Evolutionary conservation across 2,113 vertebrate species (phyloP).

Genomic region (Nanorana parkeri): DNA sequence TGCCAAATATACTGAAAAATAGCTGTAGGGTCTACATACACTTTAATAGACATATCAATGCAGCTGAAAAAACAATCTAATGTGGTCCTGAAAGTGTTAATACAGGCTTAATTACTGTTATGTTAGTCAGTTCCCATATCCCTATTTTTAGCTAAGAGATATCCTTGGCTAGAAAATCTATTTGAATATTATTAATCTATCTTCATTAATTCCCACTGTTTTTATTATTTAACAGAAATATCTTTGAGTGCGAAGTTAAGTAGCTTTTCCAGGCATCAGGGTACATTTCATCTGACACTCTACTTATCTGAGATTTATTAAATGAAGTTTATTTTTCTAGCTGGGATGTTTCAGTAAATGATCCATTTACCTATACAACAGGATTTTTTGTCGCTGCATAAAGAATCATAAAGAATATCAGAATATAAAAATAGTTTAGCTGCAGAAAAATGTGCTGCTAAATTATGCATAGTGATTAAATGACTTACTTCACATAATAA

Average conservation of each 20-base stretch:
- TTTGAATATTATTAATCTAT: neutral
- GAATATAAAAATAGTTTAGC: neutral
- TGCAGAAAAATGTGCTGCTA: neutral
- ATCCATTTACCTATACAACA: neutral
- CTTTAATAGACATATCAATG: too few relatives aligned
- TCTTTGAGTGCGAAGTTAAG: slow-evolving; percentile 7
- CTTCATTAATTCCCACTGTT: neutral
- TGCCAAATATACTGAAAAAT: too few relatives aligned
- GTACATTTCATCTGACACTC: slow-evolving; percentile 1
- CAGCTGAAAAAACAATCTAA: too few relatives aligned
- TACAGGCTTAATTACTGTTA: too few relatives aligned
- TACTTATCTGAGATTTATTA: slow-evolving; percentile 5
- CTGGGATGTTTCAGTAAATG: neutral
- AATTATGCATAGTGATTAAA: slow-evolving; percentile 16
- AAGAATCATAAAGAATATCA: slow-evolving; percentile 26
- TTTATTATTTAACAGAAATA: slow-evolving; percentile 8
- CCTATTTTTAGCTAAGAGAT: neutral
- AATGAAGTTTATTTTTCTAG: slow-evolving; percentile 3
- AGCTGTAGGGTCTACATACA: too few relatives aligned
- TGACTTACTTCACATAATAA: slow-evolving; percentile 2
- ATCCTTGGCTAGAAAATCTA: neutral
- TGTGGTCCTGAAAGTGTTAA: too few relatives aligned
- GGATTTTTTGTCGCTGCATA: neutral
- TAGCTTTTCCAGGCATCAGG: neutral
- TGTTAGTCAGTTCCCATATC: neutral